Evolutionary conservation across 2,888 invertebrate species (phyloP).

Genomic region (Drosophila quasianomalipes): DNA sequence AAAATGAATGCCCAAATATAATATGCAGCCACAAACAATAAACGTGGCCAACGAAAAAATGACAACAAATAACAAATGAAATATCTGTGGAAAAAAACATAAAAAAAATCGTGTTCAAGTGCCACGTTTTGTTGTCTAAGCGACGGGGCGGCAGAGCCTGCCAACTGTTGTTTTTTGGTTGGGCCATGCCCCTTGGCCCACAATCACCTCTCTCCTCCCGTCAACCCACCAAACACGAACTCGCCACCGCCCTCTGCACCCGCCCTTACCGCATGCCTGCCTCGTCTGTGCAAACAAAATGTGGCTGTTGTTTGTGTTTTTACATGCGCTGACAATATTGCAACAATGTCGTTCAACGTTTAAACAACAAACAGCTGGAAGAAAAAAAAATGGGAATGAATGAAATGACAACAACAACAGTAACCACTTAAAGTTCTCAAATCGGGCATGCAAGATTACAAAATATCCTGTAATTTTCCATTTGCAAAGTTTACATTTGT

Average conservation of each 20-base stretch:
- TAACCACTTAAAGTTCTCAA: not conserved
- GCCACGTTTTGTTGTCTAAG: slow-evolving; percentile 72
- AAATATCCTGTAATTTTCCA: not conserved
- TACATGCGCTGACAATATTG: slow-evolving; percentile 78
- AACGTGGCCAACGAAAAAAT: slow-evolving; percentile 61
- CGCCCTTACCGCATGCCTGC: slow-evolving; percentile 1
- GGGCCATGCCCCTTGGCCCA: slow-evolving; percentile 68
- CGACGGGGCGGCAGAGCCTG: slow-evolving; percentile 51
- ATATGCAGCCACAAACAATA: slow-evolving; percentile 76
- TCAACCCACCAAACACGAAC: not conserved
- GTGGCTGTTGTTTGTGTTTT: slow-evolving; percentile 62
- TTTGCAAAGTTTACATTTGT: not conserved
- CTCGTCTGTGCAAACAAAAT: slow-evolving; percentile 71
- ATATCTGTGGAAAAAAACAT: slow-evolving; percentile 25
- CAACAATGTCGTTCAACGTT: slow-evolving; percentile 66
- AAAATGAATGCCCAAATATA: slow-evolving; percentile 80
- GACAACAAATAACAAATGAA: slow-evolving; percentile 40
- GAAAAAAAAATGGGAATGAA: slow-evolving; percentile 20
- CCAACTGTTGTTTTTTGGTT: slow-evolving; percentile 34
- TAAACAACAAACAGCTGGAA: slow-evolving; percentile 55
- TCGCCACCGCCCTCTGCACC: slow-evolving; percentile 1
- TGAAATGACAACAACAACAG: slow-evolving; percentile 30
- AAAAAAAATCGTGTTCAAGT: slow-evolving; percentile 72
- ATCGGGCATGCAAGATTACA: not conserved
- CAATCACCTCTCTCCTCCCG: slow-evolving; percentile 7